Evolutionary conservation across 2,797 vertebrate genomes (phyloP).

Genomic region (Macropus fuliginosus): DNA sequence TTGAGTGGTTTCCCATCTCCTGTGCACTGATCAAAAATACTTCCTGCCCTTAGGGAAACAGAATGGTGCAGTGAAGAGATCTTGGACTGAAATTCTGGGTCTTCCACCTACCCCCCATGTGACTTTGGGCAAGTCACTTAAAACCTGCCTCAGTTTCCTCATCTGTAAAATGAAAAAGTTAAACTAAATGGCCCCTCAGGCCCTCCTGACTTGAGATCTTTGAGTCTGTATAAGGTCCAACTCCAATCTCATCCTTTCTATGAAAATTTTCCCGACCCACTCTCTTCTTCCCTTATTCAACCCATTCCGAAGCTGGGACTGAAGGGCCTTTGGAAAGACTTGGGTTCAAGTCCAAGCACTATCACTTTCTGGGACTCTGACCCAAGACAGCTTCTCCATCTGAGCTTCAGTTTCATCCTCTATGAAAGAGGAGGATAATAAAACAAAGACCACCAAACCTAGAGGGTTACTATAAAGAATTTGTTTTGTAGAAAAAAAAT

Average conservation of each 20-base stretch:
- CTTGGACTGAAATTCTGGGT: neutral
- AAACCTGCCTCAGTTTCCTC: neutral
- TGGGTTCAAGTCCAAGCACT: neutral
- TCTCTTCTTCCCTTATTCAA: neutral
- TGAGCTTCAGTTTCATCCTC: neutral
- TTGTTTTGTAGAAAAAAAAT: neutral
- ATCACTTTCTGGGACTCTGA: neutral
- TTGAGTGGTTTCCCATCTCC: neutral
- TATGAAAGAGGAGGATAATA: neutral
- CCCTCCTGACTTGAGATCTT: neutral
- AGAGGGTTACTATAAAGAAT: neutral
- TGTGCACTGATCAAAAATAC: neutral
- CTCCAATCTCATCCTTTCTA: neutral
- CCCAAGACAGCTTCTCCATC: neutral
- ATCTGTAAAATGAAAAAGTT: neutral
- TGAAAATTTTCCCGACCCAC: neutral
- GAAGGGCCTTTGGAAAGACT: neutral
- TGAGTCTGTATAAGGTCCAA: neutral
- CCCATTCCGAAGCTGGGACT: neutral
- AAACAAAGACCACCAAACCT: neutral
- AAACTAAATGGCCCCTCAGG: neutral
- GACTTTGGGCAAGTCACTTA: neutral
- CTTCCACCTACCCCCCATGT: neutral
- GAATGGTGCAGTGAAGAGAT: neutral
- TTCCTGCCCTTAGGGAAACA: neutral